phyloP scores from a whole-genome alignment of 2,888 invertebrate genomes.

The Troides oblongomaculatus region DNA sequence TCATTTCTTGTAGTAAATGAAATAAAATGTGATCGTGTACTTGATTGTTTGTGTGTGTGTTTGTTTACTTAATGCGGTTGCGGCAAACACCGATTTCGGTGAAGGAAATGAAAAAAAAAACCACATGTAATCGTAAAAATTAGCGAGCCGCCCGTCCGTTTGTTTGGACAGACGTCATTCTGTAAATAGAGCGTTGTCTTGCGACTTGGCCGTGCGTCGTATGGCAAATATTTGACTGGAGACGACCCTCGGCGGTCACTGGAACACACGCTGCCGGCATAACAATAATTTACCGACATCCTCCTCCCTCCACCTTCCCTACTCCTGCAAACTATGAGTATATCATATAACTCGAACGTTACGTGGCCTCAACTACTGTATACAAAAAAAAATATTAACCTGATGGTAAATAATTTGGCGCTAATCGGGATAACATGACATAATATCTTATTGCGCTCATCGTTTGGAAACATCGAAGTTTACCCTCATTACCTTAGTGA shows the following conservation, averaged over 20 bases:
- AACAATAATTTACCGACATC: slow-evolving; percentile 43
- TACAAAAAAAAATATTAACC: too few species aligned
- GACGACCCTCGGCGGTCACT: slow-evolving; percentile 36
- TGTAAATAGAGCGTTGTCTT: slow-evolving; percentile 2
- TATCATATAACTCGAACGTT: slow-evolving; percentile 13
- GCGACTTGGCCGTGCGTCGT: slow-evolving; percentile 29
- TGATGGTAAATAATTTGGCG: too few species aligned
- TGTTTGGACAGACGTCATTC: slow-evolving; percentile 28
- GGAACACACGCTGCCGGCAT: slow-evolving; percentile 37
- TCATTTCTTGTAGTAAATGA: too few species aligned
- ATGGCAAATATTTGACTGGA: slow-evolving; percentile 45
- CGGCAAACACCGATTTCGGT: background rate
- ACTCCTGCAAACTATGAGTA: slow-evolving; percentile 21
- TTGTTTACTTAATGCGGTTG: too few species aligned
- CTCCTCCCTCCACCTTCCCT: slow-evolving; percentile 12
- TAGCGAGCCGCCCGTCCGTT: slow-evolving; percentile 27
- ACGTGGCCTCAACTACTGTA: too few species aligned
- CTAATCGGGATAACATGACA: too few species aligned
- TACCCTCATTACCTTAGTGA: too few species aligned
- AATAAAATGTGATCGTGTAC: too few species aligned
- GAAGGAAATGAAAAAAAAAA: slow-evolving; percentile 3
- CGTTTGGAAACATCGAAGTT: too few species aligned
- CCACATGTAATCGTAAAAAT: slow-evolving; percentile 28
- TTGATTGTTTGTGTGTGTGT: too few species aligned
- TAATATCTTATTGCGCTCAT: too few species aligned